A percentile compares a stretch with the other conserved stretches of the same genome.
These are phyloP conservation scores for Apostichopus japonicus DNA, from an alignment of 35 echinoderm and acorn worm genomes.

Conservation along the genomic window DNA sequence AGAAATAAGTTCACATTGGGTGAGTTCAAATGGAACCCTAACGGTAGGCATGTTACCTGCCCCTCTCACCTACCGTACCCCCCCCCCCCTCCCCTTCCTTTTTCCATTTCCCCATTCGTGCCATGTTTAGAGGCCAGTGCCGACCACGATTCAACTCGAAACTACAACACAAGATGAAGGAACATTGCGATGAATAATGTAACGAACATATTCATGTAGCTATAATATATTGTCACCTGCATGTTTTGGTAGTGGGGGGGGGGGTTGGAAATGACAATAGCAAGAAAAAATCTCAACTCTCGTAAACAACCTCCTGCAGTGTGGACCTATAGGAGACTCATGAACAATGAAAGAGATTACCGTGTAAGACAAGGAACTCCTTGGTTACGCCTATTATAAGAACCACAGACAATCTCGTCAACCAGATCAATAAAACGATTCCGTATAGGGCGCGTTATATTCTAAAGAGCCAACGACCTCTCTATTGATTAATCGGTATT, in stretches of 20 bases:
- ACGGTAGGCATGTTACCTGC: no score
- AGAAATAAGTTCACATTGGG: no score
- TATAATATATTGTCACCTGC: background rate
- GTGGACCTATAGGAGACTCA: background rate
- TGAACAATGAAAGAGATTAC: background rate
- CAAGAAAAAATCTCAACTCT: slow-evolving; percentile 4
- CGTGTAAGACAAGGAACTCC: slow-evolving; percentile 22
- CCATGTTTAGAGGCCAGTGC: no score
- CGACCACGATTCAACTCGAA: no score
- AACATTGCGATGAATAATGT: no score
- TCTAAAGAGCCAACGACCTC: background rate
- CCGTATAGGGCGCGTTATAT: slow-evolving; percentile 9
- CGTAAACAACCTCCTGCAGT: slow-evolving; percentile 10
- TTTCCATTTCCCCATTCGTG: no score
- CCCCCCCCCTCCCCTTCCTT: no score
- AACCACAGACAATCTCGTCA: background rate
- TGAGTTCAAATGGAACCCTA: no score
- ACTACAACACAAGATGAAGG: no score
- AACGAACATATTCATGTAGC: no score
- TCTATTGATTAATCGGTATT: background rate
- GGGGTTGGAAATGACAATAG: background rate
- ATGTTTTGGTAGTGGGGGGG: background rate
- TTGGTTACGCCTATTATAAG: slow-evolving; percentile 30
- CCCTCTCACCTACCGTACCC: no score
- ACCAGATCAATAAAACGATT: slow-evolving; percentile 6